Conservation (phyloP, 2,888 invertebrate species). For the Omphaloscelis lunosa region DNA sequence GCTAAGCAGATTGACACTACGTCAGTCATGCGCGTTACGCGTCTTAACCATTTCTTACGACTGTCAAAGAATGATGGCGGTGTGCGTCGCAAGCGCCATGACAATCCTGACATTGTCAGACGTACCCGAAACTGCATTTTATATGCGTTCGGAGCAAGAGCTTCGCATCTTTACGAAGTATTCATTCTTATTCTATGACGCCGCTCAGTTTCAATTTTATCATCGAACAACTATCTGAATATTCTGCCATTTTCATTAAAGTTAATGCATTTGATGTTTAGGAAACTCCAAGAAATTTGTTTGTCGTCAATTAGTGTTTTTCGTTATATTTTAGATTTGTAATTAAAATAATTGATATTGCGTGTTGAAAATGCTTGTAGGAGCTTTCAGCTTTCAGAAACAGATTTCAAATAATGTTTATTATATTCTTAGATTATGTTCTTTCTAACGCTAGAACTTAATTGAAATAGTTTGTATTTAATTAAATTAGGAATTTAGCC, state of each 20-base stretch:
- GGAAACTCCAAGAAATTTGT: slow-evolving; percentile 8
- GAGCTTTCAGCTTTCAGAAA: neutral
- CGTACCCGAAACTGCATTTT: neutral
- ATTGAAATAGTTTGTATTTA: slow-evolving; percentile 10
- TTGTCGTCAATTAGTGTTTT: slow-evolving; percentile 3
- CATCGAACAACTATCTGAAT: slow-evolving; percentile 71
- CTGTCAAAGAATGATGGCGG: neutral
- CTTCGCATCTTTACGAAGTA: neutral
- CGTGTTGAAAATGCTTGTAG: neutral
- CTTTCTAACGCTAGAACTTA: neutral
- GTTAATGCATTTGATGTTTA: slow-evolving; percentile 47
- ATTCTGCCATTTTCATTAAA: slow-evolving; percentile 55
- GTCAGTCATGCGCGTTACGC: too few relatives aligned
- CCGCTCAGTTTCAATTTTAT: slow-evolving; percentile 76
- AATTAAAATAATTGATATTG: slow-evolving; percentile 23
- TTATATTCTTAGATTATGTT: neutral
- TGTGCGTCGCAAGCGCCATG: neutral
- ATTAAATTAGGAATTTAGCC: too few relatives aligned
- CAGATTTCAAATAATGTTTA: neutral
- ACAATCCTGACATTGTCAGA: neutral
- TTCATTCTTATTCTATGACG: slow-evolving; percentile 29
- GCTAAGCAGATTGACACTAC: too few relatives aligned
- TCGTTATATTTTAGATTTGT: slow-evolving; percentile 14
- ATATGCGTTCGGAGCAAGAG: neutral
- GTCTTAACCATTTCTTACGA: neutral